These are phyloP conservation scores for Ophonus ardosiacus DNA, from an alignment of 2,888 invertebrate species.

Conservation along the genomic window DNA sequence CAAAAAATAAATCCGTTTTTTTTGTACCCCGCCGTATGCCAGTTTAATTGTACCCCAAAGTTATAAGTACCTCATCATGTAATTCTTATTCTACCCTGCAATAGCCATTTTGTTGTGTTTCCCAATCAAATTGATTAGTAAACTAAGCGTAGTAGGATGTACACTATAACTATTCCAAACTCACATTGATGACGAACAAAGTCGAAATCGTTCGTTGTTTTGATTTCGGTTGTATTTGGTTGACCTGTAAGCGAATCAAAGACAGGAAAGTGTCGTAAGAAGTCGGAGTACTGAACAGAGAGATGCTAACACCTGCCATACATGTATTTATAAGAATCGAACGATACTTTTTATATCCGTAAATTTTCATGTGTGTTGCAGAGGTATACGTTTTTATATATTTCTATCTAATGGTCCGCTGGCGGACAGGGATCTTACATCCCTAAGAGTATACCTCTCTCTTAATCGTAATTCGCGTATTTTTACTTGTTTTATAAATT, in stretches of 20 bases:
- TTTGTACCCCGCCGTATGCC: too few species aligned
- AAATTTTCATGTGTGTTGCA: slow-evolving; percentile 30
- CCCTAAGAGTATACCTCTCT: slow-evolving; percentile 49
- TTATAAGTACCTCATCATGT: slow-evolving; percentile 63
- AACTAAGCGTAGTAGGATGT: slow-evolving; percentile 24
- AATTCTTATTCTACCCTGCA: slow-evolving; percentile 31
- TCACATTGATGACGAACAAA: slow-evolving; percentile 50
- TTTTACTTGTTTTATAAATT: slow-evolving; percentile 49
- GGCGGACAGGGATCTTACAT: slow-evolving; percentile 54
- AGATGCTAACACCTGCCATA: slow-evolving; percentile 64
- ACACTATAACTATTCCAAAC: slow-evolving; percentile 41
- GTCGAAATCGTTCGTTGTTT: neutral
- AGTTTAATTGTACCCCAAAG: slow-evolving; percentile 63
- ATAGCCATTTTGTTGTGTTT: slow-evolving; percentile 33
- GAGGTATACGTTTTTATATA: slow-evolving; percentile 54
- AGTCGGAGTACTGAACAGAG: slow-evolving; percentile 28
- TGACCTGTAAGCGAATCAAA: neutral
- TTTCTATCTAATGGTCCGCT: slow-evolving; percentile 60
- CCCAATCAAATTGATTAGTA: neutral
- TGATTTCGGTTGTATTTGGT: slow-evolving; percentile 17
- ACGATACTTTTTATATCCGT: slow-evolving; percentile 57
- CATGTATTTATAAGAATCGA: slow-evolving; percentile 62
- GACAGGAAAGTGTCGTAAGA: slow-evolving; percentile 26
- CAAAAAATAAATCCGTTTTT: too few species aligned
- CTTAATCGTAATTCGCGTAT: slow-evolving; percentile 52